Evolutionary conservation across 2,797 vertebrate genomes (phyloP).

Genomic region (Leucoraja ocellata): DNA sequence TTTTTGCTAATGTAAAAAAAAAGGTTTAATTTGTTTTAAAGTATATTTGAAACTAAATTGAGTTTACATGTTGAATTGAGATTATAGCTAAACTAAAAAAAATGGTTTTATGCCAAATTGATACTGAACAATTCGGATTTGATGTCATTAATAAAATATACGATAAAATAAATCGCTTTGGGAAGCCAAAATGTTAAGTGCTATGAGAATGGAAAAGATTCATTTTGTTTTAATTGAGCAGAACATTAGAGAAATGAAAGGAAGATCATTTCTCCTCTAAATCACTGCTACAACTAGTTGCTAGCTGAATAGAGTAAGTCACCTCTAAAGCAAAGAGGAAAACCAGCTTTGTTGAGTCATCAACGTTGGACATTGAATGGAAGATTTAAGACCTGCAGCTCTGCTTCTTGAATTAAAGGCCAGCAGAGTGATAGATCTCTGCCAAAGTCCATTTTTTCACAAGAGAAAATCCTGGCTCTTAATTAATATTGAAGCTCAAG

Average conservation of each 20-base stretch:
- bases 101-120: not conserved
- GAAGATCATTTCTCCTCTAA: not conserved
- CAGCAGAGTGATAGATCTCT: not conserved
- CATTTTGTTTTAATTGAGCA: not conserved
- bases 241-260: not conserved
- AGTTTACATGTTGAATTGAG: not conserved
- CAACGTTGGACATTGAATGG: not conserved
- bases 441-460: constrained; percentile 2
- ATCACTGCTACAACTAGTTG: not conserved
- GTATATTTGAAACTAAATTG: not conserved
- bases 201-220: not conserved
- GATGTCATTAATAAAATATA: not conserved
- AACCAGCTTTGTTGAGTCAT: not conserved
- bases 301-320: not conserved
- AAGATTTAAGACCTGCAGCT: not conserved
- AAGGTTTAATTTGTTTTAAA: not conserved
- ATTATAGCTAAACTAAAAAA: not conserved
- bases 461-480: constrained; percentile 26
- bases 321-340: not conserved
- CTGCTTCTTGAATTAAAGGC: not conserved
- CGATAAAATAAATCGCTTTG: not conserved
- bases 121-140: not conserved
- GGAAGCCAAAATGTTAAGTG: not conserved
- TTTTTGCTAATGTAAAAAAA: not conserved
- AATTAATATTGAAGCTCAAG: constrained; percentile 63